Conservation (phyloP, 1,140 invertebrate species). For the Macrobrachium rosenbergii region DNA sequence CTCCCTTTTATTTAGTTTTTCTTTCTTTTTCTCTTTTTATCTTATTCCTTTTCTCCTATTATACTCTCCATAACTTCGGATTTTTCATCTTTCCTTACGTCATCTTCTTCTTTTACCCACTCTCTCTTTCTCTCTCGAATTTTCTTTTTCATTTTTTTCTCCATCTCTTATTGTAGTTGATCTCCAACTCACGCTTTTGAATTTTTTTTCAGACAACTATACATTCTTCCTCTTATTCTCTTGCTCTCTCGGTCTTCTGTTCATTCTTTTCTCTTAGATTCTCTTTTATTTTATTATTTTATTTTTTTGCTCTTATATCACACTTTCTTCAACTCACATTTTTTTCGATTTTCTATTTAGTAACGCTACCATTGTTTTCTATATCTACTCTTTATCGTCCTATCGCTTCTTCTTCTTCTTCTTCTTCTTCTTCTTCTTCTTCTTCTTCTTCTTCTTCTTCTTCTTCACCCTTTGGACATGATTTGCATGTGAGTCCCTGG, state of each 20-base stretch:
- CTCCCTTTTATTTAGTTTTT: too few relatives aligned
- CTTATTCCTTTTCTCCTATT: not conserved
- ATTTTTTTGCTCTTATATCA: not conserved
- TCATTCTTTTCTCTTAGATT: too few relatives aligned
- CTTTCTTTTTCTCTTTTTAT: not conserved
- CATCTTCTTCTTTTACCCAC: not conserved
- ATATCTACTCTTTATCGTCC: not conserved
- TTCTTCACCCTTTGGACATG: too few relatives aligned
- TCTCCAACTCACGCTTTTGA: not conserved
- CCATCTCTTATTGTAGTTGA: not conserved
- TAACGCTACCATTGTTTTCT: not conserved
- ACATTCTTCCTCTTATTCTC: not conserved
- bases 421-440: not conserved
- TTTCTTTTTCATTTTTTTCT: not conserved
- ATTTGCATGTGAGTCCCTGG: too few relatives aligned
- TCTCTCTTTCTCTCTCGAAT: not conserved
- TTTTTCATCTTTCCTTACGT: not conserved
- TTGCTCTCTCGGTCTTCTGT: not conserved
- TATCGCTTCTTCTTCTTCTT: not conserved
- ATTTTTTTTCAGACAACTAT: not conserved
- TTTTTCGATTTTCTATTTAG: too few relatives aligned
- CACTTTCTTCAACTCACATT: not conserved
- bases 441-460: too few relatives aligned
- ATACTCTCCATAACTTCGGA: not conserved
- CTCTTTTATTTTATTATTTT: not conserved